A percentile compares a stretch with the other conserved stretches of the same genome.
These are phyloP conservation scores for Trochalopteron elliotii DNA, from an alignment of 2,113 vertebrate genomes.

Conservation along the genomic window DNA sequence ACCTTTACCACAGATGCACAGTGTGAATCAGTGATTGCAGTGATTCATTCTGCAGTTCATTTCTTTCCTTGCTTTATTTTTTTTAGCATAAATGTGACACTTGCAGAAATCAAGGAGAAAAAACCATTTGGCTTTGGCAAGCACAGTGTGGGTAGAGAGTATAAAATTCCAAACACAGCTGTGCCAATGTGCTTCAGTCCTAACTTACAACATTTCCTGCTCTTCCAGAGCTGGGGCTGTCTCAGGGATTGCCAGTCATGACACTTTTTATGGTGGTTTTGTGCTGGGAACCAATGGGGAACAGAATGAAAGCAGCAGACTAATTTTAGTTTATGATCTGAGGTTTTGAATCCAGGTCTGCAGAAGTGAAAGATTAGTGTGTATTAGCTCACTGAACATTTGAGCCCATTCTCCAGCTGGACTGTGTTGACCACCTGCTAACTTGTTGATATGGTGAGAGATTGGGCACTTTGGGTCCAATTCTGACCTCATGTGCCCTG, in stretches of 20 bases:
- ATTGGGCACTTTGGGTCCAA: slow-evolving; percentile 37
- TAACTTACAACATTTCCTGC: slow-evolving; percentile 39
- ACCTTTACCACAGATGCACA: neutral
- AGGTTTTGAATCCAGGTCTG: slow-evolving; percentile 26
- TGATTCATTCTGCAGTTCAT: slow-evolving; percentile 27
- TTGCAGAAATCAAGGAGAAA: slow-evolving; percentile 17
- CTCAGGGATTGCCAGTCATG: neutral
- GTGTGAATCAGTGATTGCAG: neutral
- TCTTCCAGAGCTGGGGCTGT: neutral
- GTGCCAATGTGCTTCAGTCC: slow-evolving; percentile 13
- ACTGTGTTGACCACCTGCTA: slow-evolving; percentile 51
- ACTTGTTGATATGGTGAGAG: slow-evolving; percentile 48
- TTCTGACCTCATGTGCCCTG: slow-evolving; percentile 24
- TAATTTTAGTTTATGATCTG: slow-evolving; percentile 53
- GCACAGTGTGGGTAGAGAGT: neutral
- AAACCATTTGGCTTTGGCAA: neutral
- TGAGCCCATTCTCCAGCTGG: slow-evolving; percentile 37
- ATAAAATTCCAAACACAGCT: slow-evolving; percentile 31
- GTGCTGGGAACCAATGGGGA: neutral
- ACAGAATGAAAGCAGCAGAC: neutral
- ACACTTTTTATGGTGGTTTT: slow-evolving; percentile 12
- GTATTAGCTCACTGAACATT: slow-evolving; percentile 53
- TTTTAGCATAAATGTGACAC: slow-evolving; percentile 3
- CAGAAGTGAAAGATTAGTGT: slow-evolving; percentile 37
- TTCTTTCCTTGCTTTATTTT: neutral